Evolutionary conservation across 2,888 invertebrate genomes (phyloP), one percentile per base, ranked within the genome.

Genomic region (Polymixis lichenea): DNA sequence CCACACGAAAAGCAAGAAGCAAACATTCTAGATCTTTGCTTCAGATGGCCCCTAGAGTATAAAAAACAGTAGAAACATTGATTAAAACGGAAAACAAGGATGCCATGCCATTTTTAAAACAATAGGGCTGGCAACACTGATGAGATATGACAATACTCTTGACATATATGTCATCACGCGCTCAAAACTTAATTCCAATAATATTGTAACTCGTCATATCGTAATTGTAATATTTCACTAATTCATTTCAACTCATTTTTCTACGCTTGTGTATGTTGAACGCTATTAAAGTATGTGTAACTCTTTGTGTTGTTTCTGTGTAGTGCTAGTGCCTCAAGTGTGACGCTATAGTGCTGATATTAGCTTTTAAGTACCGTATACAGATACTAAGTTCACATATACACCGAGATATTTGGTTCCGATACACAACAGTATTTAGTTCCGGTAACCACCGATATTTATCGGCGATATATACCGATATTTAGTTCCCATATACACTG

Each of bases 281-380:
- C 68, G 76, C 82, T 81, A 78, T 69, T 86, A 75, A 81, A 86
- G 75, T 88, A 82, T 84, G 66, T 64, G 64, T 74, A 19, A 71
- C 25, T 74, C 17, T 61, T 25, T 46, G 51, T 80, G 60, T 65
- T 71, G 71, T 83, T 84, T 80, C 15, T 76, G 55, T 82, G 80
- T 81, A 81, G 56, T 28, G 66, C 49, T 82, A 72, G 84, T 25
- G 72, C 80, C 80, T 62, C 15, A 4, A 15, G 25, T 55, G 46
- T 11, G 53, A 46, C 25, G 4, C n/a, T 53, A 2, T 46, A 38
- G 53, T 58, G 38, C 49, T 51, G 79, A 61, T 76, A 64, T 51
- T 51, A 25, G 38, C 13, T 56, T 56, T 6, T 5, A 28, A 28
- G 28, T 49, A 11, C 25, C 61, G n/a, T n/a, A n/a, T n/a, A n/a